Percentiles rank a stretch among this genome's conserved stretches.
These are phyloP conservation scores for Campylomormyrus tamandua DNA, from an alignment of 2,113 vertebrate species.

Conservation along the genomic window DNA sequence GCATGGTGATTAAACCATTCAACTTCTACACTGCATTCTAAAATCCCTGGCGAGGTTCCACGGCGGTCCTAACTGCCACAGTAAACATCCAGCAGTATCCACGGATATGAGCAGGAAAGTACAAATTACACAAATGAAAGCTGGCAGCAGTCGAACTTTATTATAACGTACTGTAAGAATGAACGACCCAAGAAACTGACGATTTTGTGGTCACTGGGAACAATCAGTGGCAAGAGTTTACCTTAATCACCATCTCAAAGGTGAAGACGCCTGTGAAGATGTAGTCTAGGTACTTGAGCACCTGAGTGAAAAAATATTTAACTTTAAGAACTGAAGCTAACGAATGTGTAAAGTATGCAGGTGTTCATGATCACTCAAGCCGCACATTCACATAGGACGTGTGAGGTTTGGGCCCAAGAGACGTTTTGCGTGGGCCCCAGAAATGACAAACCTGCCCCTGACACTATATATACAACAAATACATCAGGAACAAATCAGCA, in stretches of 20 bases:
- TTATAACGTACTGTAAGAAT: neutral
- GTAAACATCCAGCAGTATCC: neutral
- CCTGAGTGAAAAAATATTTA: slow-evolving; percentile 52
- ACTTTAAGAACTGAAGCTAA: neutral
- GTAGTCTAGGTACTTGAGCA: slow-evolving; percentile 95
- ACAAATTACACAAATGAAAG: neutral
- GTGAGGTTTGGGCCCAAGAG: neutral
- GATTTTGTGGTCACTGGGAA: neutral
- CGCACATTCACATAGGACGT: neutral
- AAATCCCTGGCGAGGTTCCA: neutral
- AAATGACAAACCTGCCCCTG: neutral
- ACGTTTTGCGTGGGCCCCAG: neutral
- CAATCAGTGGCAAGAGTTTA: slow-evolving; percentile 44
- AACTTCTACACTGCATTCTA: neutral
- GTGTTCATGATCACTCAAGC: neutral
- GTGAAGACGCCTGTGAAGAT: slow-evolving; percentile 98
- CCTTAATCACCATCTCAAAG: slow-evolving; percentile 99
- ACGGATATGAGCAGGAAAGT: neutral
- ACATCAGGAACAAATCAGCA: neutral
- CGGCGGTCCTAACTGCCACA: neutral
- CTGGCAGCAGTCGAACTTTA: neutral
- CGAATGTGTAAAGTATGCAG: too few species aligned
- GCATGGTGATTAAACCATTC: neutral
- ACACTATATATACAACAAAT: neutral
- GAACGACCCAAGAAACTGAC: neutral